Percentiles rank a stretch among this genome's conserved stretches.
Conservation (phyloP, 1,140 invertebrate genomes). For the Cydia fagiglandana region DNA sequence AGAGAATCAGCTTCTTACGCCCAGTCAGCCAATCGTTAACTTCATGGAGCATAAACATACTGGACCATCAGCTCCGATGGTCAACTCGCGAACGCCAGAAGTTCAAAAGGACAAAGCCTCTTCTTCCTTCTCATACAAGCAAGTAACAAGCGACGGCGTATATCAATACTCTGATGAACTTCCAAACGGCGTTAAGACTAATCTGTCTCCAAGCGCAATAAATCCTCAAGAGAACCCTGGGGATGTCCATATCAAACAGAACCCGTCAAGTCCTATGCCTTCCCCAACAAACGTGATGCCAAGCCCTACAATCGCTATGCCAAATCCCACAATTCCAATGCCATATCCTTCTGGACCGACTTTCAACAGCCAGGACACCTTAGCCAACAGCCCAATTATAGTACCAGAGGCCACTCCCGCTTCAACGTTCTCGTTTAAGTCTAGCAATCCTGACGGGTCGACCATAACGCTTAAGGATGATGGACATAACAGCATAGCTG, state of each 20-base stretch:
- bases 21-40: neutral
- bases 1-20: neutral
- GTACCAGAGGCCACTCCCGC: neutral
- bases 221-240: neutral
- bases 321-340: neutral
- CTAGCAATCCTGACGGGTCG: neutral
- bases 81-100: neutral
- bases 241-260: neutral
- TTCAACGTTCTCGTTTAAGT: neutral
- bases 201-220: neutral
- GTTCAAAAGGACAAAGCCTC: neutral
- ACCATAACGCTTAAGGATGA: constrained; percentile 1
- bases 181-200: neutral
- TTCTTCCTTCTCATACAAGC: neutral
- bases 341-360: neutral
- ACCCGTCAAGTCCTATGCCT: neutral
- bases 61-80: neutral
- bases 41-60: neutral
- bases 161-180: constrained; percentile 2
- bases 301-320: neutral
- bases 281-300: too few species aligned
- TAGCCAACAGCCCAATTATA: neutral
- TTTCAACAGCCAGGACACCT: neutral
- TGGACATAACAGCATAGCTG: constrained; percentile 1
- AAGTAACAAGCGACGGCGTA: neutral